Evolutionary conservation across 2,888 invertebrate genomes (phyloP), one percentile per base, ranked within the genome.

Genomic region (Rhyacophila evoluta): DNA sequence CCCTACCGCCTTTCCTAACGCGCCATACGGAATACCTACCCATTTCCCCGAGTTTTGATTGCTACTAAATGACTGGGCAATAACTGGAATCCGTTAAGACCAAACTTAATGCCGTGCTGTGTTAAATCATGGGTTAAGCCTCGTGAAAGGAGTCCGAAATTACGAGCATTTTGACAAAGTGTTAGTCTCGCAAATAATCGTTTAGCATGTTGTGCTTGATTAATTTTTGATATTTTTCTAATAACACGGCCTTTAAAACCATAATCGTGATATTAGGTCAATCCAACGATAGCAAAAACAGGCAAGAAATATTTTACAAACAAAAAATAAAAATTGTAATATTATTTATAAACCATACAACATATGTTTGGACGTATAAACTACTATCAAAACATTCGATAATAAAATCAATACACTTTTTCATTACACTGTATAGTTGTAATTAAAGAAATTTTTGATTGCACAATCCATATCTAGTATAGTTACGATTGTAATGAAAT

Each of bases 21-120:
- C 55, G 55, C 55, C 25, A 55, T 55, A 55, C 69, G 28, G 69
- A 69, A 69, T 15, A 33, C 12, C 28, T 69, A 27, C 68, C n/a
- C 15, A 12, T 6, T 6, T 10, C 28, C 28, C 29, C 29, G n/a
- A 29, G 28, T 33, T 33, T 69, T 69, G 69, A 69, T 69, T 69
- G 69, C 27, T 33, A 33, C 69, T 33, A 69, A 69, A 69, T 69
- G 69, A 69, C 69, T 28, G 69, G 69, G 69, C 28, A 69, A 69
- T 69, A 28, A 69, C 69, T 12, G 69, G 12, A 15, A 11, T 29
- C 33, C 33, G 69, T 69, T 15, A 29, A 29, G 12, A 15, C 69
- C 69, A 69, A 33, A 69, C 55, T 55, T 25, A 55, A 55, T 55
- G 55, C 55, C 55, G 55, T 55, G 55, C 25, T 55, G 15, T 55